Percentiles rank a stretch among this genome's conserved stretches.
These are phyloP conservation scores for Patella depressa DNA, from an alignment of 2,888 invertebrate species.

Conservation along the genomic window DNA sequence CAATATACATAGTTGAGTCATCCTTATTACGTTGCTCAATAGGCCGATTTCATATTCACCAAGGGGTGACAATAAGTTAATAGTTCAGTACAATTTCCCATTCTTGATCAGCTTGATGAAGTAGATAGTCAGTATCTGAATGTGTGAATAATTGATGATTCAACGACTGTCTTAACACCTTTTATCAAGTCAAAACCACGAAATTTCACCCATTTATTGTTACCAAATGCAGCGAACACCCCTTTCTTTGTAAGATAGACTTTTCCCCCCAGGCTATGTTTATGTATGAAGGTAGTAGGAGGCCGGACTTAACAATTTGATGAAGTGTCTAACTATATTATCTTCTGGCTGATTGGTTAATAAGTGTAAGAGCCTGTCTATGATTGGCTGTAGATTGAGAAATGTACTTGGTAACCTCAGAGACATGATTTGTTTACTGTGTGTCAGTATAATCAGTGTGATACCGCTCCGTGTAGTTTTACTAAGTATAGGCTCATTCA, in stretches of 20 bases:
- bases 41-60: too few species aligned
- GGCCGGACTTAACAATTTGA: not conserved
- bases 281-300: constrained; percentile 10
- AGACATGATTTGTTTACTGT: constrained; percentile 49
- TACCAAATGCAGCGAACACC: not conserved
- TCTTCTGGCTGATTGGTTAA: not conserved
- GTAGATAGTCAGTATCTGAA: too few species aligned
- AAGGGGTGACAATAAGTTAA: too few species aligned
- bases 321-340: constrained; percentile 7
- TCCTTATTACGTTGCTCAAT: too few species aligned
- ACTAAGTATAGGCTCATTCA: constrained; percentile 18
- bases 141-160: too few species aligned
- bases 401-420: constrained; percentile 59
- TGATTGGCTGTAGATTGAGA: constrained; percentile 51
- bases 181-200: too few species aligned
- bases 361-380: constrained; percentile 12
- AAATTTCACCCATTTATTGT: too few species aligned
- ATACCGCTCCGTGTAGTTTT: constrained; percentile 12
- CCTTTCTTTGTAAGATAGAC: constrained; percentile 5
- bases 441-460: not conserved
- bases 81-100: too few species aligned
- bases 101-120: too few species aligned
- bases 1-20: too few species aligned
- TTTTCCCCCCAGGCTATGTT: constrained; percentile 2
- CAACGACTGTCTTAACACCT: too few species aligned